phyloP scores from a whole-genome alignment of 1,140 invertebrate genomes.

The Mya arenaria region DNA sequence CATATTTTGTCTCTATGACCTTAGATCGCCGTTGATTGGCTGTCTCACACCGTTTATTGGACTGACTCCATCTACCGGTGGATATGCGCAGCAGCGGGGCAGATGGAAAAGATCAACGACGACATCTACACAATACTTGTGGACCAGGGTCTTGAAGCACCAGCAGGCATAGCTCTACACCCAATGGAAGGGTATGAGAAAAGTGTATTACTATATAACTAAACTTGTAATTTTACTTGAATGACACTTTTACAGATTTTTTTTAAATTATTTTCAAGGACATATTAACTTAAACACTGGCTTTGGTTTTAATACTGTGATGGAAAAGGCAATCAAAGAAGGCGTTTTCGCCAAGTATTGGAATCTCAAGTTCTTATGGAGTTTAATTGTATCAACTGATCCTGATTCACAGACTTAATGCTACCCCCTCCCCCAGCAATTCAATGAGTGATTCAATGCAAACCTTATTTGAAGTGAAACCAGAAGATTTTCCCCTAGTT shows the following conservation, averaged over 20 bases:
- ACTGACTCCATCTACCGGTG: slow-evolving; percentile 7
- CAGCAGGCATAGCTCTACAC: not conserved
- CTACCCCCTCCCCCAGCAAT: no score
- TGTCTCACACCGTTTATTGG: slow-evolving; percentile 11
- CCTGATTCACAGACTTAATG: no score
- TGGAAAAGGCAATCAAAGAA: not conserved
- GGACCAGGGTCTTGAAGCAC: not conserved
- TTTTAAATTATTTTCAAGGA: not conserved
- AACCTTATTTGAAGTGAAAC: no score
- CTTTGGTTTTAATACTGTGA: not conserved
- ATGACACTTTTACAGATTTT: not conserved
- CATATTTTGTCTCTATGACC: not conserved
- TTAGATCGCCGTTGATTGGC: slow-evolving; percentile 13
- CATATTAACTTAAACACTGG: not conserved
- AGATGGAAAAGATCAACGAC: not conserved
- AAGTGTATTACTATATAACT: not conserved
- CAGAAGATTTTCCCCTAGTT: no score
- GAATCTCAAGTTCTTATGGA: no score
- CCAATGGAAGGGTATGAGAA: not conserved
- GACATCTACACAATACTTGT: slow-evolving; percentile 5
- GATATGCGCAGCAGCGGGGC: not conserved
- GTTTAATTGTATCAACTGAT: no score
- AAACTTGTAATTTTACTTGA: not conserved
- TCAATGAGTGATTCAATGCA: no score
- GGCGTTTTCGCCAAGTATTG: not conserved